phyloP scores from a whole-genome alignment of 2,888 invertebrate species.

The Apotomis betuletana region DNA sequence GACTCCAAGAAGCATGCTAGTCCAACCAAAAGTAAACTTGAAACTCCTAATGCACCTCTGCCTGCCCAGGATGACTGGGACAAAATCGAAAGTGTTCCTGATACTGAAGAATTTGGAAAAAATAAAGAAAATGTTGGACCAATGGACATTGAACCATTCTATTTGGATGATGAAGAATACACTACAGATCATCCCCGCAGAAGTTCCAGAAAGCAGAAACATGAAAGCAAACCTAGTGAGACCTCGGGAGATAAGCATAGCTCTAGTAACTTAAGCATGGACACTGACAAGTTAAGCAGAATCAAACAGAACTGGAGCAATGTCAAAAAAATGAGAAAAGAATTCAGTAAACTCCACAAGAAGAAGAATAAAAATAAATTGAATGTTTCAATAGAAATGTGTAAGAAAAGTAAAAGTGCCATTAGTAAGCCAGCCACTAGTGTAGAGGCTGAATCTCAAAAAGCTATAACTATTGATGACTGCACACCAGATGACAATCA shows the following conservation, averaged over 20 bases:
- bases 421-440: slow-evolving; percentile 46
- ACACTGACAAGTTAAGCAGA: slow-evolving; percentile 58
- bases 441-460: slow-evolving; percentile 41
- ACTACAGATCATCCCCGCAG: slow-evolving; percentile 64
- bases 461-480: slow-evolving; percentile 59
- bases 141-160: slow-evolving; percentile 64
- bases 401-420: slow-evolving; percentile 63
- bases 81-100: slow-evolving; percentile 70
- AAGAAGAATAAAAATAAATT: slow-evolving; percentile 69
- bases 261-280: slow-evolving; percentile 55
- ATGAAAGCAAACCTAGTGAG: slow-evolving; percentile 49
- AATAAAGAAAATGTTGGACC: slow-evolving; percentile 62
- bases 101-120: slow-evolving; percentile 55
- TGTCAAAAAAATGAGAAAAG: slow-evolving; percentile 77
- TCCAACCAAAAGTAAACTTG: slow-evolving; percentile 55
- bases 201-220: slow-evolving; percentile 65
- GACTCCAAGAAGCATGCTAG: slow-evolving; percentile 52
- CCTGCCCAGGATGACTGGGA: slow-evolving; percentile 74
- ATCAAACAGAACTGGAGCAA: slow-evolving; percentile 70
- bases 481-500: slow-evolving; percentile 55
- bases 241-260: slow-evolving; percentile 53
- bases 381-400: slow-evolving; percentile 77
- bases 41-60: slow-evolving; percentile 41
- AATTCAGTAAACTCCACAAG: slow-evolving; percentile 73
- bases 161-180: slow-evolving; percentile 62